Evolutionary conservation across 2,888 invertebrate species (phyloP), one percentile per base, ranked within the genome.

Genomic region (Macropis europaea): DNA sequence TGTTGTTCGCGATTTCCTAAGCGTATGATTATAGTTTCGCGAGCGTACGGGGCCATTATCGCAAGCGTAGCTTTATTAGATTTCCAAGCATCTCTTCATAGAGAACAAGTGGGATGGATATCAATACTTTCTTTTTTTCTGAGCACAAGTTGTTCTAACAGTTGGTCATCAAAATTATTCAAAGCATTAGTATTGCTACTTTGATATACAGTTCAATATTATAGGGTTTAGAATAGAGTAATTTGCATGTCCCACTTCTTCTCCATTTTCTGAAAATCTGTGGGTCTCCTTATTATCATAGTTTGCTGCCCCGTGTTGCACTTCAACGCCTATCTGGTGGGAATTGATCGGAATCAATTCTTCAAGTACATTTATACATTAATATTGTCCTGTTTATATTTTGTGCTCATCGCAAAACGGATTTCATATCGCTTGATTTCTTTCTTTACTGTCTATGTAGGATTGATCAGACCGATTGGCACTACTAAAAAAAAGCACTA

Each of bases 331-430:
- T 77, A 79, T 79, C 77, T 59, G 60, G 80, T 74, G 74, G 62
- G 80, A 79, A 77, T 77, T 74, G 80, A 79, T 74, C 74, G 26
- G 45, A 48, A 73, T 68, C 70, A 62, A 80, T 79, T 73, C 73
- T 36, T 53, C 53, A 56, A 60, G 40, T 67, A 52, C 60, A 67
- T 52, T n/a, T n/a, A n/a, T 54, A 56, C 67, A 60, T 28, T 69
- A 53, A 43, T 50, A 42, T 53, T 22, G 24, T 40, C 42, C 54
- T 47, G n/a, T n/a, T n/a, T n/a, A n/a, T n/a, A 52, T 54, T 53
- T 19, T 54, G 19, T 56, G 50, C 50, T 52, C 22, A 34, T 28
- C 17, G 38, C 24, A 68, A 69, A 32, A 32, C 24, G 28, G n/a
- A 66, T 6, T 28, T 60, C 56, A 30, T 66, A 53, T 42, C 15